A percentile compares a stretch with the other conserved stretches of the same genome.
These are phyloP conservation scores for Sarcophilus harrisii DNA, from an alignment of 2,797 vertebrate species.

Conservation along the genomic window DNA sequence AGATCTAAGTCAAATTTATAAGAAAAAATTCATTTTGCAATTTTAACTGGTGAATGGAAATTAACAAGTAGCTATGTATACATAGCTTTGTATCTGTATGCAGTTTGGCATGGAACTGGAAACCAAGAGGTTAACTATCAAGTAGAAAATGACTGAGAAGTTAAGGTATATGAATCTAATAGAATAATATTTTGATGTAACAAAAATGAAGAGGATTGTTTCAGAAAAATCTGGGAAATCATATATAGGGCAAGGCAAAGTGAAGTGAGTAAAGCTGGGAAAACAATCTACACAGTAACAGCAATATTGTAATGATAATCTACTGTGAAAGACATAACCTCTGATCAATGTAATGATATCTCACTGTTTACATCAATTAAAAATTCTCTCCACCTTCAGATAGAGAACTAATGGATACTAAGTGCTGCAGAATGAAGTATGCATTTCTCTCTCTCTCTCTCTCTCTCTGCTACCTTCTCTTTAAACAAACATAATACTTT, in stretches of 20 bases:
- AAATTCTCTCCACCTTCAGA: not conserved
- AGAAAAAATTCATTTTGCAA: too few relatives aligned
- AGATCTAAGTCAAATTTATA: too few relatives aligned
- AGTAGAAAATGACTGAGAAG: not conserved
- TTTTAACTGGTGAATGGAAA: too few relatives aligned
- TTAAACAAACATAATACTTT: too few relatives aligned
- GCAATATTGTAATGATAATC: not conserved
- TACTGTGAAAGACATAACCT: not conserved
- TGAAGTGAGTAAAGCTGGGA: not conserved
- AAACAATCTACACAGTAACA: not conserved
- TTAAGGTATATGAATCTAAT: not conserved
- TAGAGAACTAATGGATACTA: not conserved
- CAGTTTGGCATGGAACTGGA: not conserved
- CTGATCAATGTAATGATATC: not conserved
- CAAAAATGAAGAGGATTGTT: not conserved
- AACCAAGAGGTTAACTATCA: not conserved
- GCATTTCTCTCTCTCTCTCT: too few relatives aligned
- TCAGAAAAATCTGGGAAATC: not conserved
- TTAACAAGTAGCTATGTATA: not conserved
- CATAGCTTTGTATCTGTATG: not conserved
- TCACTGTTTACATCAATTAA: not conserved
- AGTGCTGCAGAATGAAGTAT: too few relatives aligned
- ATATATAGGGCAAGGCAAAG: not conserved
- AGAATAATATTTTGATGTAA: not conserved
- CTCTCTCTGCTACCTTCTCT: too few relatives aligned